Percentiles rank a stretch among this genome's conserved stretches.
Conservation (phyloP, 2,113 vertebrate species). For the Bos indicus region DNA sequence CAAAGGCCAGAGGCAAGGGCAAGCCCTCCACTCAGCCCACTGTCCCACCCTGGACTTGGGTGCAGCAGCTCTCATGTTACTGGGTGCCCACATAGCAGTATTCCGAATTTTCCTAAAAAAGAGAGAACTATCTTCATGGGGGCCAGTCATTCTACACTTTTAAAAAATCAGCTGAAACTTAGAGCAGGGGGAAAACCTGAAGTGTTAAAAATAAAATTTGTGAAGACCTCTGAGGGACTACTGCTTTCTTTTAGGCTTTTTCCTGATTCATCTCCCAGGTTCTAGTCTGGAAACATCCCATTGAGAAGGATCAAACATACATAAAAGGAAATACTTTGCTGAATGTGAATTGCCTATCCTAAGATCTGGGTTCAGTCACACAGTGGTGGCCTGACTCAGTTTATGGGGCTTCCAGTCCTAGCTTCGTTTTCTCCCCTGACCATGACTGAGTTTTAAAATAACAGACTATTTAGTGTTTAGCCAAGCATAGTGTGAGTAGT, state of each 20-base stretch:
- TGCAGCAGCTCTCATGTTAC: fast-evolving
- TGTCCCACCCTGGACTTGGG: background rate
- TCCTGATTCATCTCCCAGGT: background rate
- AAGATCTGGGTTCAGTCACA: background rate
- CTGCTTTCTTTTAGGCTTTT: background rate
- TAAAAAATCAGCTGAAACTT: background rate
- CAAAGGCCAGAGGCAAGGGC: background rate
- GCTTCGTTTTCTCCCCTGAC: background rate
- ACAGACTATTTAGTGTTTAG: background rate
- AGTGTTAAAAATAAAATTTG: background rate
- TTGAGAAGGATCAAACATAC: background rate
- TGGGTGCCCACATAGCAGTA: fast-evolving
- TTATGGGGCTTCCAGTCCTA: background rate
- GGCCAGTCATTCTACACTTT: background rate
- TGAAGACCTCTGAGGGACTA: background rate
- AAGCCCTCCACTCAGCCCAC: fast-evolving
- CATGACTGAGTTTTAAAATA: background rate
- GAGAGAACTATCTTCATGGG: fast-evolving
- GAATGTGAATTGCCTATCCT: background rate
- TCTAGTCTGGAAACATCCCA: background rate
- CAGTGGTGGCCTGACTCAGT: background rate
- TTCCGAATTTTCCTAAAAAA: background rate
- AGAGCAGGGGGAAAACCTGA: background rate
- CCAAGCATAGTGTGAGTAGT: background rate
- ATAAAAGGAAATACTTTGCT: background rate